Conservation (phyloP, 1,140 invertebrate genomes). For the Planococcus citri region DNA sequence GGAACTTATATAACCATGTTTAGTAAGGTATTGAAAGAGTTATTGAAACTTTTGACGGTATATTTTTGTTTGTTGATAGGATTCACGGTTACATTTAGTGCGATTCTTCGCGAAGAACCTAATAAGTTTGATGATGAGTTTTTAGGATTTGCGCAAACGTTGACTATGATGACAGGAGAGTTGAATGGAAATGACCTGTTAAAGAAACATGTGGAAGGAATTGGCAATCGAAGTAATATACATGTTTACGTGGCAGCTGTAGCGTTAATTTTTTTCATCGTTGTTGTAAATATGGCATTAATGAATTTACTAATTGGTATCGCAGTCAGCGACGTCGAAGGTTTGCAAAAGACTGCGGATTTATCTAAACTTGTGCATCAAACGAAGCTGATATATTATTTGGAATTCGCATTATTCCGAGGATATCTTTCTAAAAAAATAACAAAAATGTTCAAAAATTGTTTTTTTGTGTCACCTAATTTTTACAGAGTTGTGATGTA, state of each 20-base stretch:
- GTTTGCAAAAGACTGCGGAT: constrained; percentile 59
- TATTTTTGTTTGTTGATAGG: constrained; percentile 71
- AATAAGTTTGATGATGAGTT: constrained; percentile 62
- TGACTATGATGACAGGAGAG: constrained; percentile 85
- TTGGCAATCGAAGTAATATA: no score
- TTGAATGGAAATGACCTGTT: constrained; percentile 50
- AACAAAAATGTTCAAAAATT: neutral
- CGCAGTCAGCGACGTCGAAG: constrained; percentile 66
- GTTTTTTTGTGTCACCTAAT: neutral
- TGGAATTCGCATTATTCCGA: constrained; percentile 56
- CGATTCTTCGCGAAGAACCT: constrained; percentile 54
- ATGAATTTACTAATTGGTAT: constrained; percentile 72
- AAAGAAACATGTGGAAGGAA: constrained; percentile 30
- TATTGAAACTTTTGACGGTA: constrained; percentile 65
- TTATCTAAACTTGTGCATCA: constrained; percentile 59
- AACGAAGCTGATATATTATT: constrained; percentile 60
- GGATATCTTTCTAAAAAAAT: constrained; percentile 53
- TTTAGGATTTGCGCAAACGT: constrained; percentile 64
- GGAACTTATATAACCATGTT: constrained; percentile 80
- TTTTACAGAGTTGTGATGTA: neutral
- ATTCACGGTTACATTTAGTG: constrained; percentile 73
- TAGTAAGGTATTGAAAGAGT: constrained; percentile 68
- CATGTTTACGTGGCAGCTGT: constrained; percentile 48
- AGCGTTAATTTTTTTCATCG: constrained; percentile 54
- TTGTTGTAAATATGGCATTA: constrained; percentile 67